Evolutionary conservation across 2,888 invertebrate species (phyloP), one percentile per base, ranked within the genome.

Genomic region (Eilema griseolum): DNA sequence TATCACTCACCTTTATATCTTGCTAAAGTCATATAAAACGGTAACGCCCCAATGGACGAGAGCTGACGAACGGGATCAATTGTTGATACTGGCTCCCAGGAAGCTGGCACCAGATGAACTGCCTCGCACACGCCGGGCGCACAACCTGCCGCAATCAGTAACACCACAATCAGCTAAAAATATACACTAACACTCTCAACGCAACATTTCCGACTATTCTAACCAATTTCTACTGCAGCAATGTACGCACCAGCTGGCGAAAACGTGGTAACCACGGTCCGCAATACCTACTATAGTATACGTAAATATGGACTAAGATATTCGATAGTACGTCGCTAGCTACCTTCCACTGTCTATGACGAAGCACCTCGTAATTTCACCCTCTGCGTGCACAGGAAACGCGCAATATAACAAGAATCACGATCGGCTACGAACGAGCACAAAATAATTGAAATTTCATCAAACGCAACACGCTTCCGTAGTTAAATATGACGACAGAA

Each of bases 21-120:
- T 98, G 97, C 98, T 98, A 98, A 98, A 98, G 98, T 98, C 98
- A 98, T 98, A 98, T 98, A 98, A 98, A 97, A 98, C 96, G 97
- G 96, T 97, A 97, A 96, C 97, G 97, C 97, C 97, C 97, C 96
- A 96, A 96, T 97, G 97, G 97, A 97, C 97, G 97, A 96, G 95
- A 95, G 95, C 95, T 91, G 92, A 89, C 93, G 90, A 93, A 92
- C 90, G 92, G 92, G 94, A 93, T 92, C 93, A 95, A 95, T 92
- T 92, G 91, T 91, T 88, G 92, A 92, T 92, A 89, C 93, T 93
- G 88, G 89, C 89, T 90, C 91, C 92, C 89, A 89, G 89, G 88
- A 90, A 88, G 76, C 82, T 82, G 83, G 80, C 83, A 77, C 78
- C 83, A 80, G 82, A 83, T 70, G 82, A 82, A 88, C 90, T 85